Evolutionary conservation across 2,113 vertebrate species (phyloP).

Genomic region (Emberiza fucata): DNA sequence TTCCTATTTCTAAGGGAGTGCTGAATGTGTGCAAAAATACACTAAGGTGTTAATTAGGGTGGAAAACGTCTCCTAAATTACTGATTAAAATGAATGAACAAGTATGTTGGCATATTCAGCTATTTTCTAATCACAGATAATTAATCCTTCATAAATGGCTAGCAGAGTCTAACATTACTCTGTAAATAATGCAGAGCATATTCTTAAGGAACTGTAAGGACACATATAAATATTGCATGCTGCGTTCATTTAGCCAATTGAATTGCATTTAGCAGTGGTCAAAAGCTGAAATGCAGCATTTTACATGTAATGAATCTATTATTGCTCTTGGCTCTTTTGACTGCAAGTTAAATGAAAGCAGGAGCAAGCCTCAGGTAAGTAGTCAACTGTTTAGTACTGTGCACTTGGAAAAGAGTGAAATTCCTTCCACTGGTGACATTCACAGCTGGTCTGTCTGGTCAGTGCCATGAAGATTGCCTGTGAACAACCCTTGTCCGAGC

Average conservation of each 20-base stretch:
- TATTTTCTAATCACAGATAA: neutral
- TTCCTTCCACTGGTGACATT: neutral
- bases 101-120: neutral
- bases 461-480: neutral
- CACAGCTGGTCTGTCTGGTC: neutral
- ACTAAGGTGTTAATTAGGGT: neutral
- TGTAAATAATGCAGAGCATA: neutral
- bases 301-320: neutral
- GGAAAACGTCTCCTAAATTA: neutral
- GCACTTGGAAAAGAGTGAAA: neutral
- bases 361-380: neutral
- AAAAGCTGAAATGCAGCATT: neutral
- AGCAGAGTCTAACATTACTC: neutral
- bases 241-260: neutral
- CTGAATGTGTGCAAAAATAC: neutral
- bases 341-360: neutral
- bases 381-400: neutral
- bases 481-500: neutral
- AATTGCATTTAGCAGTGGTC: neutral
- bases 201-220: neutral
- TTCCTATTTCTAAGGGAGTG: neutral
- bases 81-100: neutral
- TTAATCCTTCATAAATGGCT: neutral
- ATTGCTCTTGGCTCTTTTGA: neutral
- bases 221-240: neutral